Base-by-base conservation (phyloP, 1,140 invertebrate species). In the Hirudo medicinalis region DNA sequence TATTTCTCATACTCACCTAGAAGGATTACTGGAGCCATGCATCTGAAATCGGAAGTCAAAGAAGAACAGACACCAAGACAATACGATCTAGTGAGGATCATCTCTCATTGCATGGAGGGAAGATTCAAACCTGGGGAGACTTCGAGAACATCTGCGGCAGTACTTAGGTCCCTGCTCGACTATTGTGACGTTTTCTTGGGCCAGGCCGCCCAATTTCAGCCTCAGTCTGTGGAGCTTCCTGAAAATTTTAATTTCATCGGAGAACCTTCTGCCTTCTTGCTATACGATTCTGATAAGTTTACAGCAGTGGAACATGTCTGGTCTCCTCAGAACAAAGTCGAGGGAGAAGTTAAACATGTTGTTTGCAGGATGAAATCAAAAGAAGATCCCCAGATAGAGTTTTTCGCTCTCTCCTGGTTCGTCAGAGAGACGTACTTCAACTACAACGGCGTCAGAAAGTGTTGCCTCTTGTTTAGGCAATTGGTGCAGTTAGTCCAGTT, bases 401-500 rank as follows among this genome's bases (percentile, higher is more conserved):
- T 63, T 63, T 63, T 63, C 57, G 57, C 13, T 63, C 57, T 63
- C 13, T 63, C 57, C 5, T 63, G 57, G 57, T 63, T 63, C 57
- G 57, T 63, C 22, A 63, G 29, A 6, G 57, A 63, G 20, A 22
- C 22, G 11, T 63, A 63, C 17, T 32, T 25, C 57, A 63, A 63
- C 20, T 32, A 63, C 8, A 32, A 63, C 15, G 57, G 57, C 57
- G 57, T 32, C 29, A 63, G 57, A 63, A 63, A 63, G 19, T 63
- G 57, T 22, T 32, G 29, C 22, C 22, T 25, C 11, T 32, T 63
- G 22, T 63, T 63, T 32, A 63, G 57, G 57, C 57, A 63, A 6
- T 63, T 63, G 20, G 19, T 63, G 9, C 22, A 63, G 22, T 63
- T 63, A 11, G 29, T 63, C 29, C 57, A 32, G 8, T 32, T 63